Evolutionary conservation across 2,888 invertebrate genomes (phyloP).

Genomic region (Papilio elwesi): DNA sequence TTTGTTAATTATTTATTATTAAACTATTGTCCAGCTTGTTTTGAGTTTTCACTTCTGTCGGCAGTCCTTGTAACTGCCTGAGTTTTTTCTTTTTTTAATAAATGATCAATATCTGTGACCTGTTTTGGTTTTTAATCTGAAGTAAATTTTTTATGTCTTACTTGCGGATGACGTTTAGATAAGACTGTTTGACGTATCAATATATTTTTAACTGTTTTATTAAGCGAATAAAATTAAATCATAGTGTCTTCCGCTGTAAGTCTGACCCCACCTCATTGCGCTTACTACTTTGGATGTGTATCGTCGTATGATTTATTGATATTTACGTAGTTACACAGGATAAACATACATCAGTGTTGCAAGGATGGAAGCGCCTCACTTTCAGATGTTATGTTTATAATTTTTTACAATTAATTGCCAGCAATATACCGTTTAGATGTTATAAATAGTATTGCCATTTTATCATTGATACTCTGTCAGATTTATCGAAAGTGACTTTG

Average conservation of each 20-base stretch:
- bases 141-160: too few relatives aligned
- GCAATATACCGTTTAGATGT: background rate
- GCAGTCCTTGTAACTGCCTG: background rate
- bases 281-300: slow-evolving; percentile 8
- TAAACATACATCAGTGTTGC: background rate
- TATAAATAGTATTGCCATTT: background rate
- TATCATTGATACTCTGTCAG: background rate
- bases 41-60: background rate
- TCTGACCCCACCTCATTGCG: background rate
- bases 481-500: background rate
- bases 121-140: too few relatives aligned
- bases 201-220: background rate
- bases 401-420: slow-evolving; percentile 3
- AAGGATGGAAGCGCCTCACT: slow-evolving; percentile 18
- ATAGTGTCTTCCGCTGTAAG: slow-evolving; percentile 4
- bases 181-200: background rate
- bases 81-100: too few relatives aligned
- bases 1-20: too few relatives aligned
- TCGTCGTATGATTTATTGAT: slow-evolving; percentile 24
- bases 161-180: too few relatives aligned
- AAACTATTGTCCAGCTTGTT: too few relatives aligned
- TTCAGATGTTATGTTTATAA: slow-evolving; percentile 16
- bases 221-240: background rate
- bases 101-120: too few relatives aligned
- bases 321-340: slow-evolving; percentile 9